Evolutionary conservation across 2,797 vertebrate genomes (phyloP).

Genomic region (Staurois parvus): DNA sequence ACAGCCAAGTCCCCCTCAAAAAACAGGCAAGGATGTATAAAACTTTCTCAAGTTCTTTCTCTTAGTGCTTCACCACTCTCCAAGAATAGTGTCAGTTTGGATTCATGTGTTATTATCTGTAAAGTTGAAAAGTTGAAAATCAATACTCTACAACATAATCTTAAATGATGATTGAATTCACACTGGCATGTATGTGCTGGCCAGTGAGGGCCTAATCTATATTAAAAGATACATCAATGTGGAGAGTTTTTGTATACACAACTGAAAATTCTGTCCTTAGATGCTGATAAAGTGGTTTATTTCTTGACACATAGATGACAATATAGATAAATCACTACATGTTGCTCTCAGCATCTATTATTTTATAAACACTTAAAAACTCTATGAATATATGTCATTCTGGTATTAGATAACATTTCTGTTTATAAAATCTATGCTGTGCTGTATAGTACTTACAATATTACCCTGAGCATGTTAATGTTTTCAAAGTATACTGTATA

Average conservation of each 20-base stretch:
- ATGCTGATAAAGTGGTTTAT: conserved; percentile 15
- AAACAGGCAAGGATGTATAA: too few relatives aligned
- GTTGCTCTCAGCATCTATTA: not conserved
- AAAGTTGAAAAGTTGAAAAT: not conserved
- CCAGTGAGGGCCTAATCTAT: not conserved
- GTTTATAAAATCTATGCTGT: too few relatives aligned
- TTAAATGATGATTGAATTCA: not conserved
- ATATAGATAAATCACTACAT: conserved; percentile 10
- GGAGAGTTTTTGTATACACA: not conserved
- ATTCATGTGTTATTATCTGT: not conserved
- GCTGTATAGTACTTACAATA: too few relatives aligned
- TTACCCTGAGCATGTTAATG: too few relatives aligned
- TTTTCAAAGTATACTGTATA: too few relatives aligned
- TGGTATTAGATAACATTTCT: too few relatives aligned
- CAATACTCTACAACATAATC: not conserved
- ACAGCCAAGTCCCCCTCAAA: too few relatives aligned
- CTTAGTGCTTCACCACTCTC: too few relatives aligned
- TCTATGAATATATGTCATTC: too few relatives aligned
- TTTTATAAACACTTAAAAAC: too few relatives aligned
- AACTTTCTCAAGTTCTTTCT: too few relatives aligned
- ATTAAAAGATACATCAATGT: not conserved
- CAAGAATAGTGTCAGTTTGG: too few relatives aligned
- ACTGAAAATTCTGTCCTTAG: conserved; percentile 4
- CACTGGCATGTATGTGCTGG: not conserved
- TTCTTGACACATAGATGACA: conserved; percentile 15